Evolutionary conservation across 2,888 invertebrate species (phyloP).

Genomic region (Lamellibrachia satsuma): DNA sequence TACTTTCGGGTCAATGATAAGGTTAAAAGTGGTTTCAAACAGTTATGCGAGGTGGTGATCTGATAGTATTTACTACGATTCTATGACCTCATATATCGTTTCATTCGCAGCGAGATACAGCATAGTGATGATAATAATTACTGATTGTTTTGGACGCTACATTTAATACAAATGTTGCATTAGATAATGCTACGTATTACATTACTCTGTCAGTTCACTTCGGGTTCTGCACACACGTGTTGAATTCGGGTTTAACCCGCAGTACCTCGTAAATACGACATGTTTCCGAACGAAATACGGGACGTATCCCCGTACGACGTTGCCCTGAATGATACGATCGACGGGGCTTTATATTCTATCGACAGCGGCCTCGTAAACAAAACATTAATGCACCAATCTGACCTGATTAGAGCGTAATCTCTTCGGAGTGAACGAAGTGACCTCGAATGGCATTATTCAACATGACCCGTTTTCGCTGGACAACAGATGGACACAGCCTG

Average conservation of each 20-base stretch:
- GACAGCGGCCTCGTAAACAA: background rate
- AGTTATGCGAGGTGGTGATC: background rate
- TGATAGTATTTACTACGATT: no score
- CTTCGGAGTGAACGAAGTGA: background rate
- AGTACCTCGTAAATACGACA: background rate
- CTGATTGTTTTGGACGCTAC: no score
- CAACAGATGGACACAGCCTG: background rate
- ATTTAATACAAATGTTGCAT: background rate
- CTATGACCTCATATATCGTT: no score
- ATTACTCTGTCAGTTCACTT: background rate
- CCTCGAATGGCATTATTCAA: background rate
- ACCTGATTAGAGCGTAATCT: background rate
- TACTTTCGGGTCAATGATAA: background rate
- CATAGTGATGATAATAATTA: no score
- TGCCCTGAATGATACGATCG: background rate
- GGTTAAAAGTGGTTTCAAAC: background rate
- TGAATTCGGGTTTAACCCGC: background rate
- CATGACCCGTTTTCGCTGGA: background rate
- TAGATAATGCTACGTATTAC: background rate
- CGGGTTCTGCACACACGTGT: background rate
- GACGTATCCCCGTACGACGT: conserved; percentile 1
- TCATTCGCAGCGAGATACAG: no score
- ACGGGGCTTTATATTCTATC: background rate
- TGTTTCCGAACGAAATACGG: background rate
- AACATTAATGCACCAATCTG: background rate